Evolutionary conservation across 2,797 vertebrate genomes (phyloP).

Genomic region (Megalops cyprinoides): DNA sequence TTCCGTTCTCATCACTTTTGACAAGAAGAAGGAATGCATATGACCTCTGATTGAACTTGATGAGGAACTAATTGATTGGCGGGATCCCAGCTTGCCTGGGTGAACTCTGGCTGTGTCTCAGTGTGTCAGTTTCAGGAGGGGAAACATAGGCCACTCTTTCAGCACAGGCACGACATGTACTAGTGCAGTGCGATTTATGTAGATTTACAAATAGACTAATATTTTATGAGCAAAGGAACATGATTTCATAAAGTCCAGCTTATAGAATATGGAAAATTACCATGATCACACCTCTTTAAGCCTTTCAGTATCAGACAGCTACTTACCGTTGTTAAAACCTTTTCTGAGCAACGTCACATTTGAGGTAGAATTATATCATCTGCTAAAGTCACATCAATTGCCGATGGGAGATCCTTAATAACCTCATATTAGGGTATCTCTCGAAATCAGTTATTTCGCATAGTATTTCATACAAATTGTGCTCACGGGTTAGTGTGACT

Average conservation of each 20-base stretch:
- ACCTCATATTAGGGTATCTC: neutral
- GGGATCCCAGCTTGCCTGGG: slow-evolving; percentile 39
- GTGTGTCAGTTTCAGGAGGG: slow-evolving; percentile 23
- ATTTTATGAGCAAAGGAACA: neutral
- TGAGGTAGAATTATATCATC: neutral
- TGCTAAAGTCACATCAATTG: neutral
- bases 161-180: slow-evolving; percentile 27
- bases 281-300: slow-evolving; percentile 4
- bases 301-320: neutral
- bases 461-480: too few relatives aligned
- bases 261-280: slow-evolving; percentile 10
- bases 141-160: slow-evolving; percentile 16
- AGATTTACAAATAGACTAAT: too few relatives aligned
- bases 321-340: neutral
- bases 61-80: slow-evolving; percentile 40
- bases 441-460: neutral
- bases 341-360: neutral
- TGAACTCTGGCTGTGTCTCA: slow-evolving; percentile 41
- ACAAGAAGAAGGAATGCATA: slow-evolving; percentile 34
- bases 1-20: slow-evolving; percentile 8
- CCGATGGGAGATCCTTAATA: neutral
- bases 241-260: slow-evolving; percentile 7
- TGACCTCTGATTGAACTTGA: slow-evolving; percentile 45
- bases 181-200: slow-evolving; percentile 30
- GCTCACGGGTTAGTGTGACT: too few relatives aligned